A percentile compares a stretch with the other conserved stretches of the same genome.
phyloP scores from a whole-genome alignment of 2,888 invertebrate species.

The Gisinianus flammeolus region DNA sequence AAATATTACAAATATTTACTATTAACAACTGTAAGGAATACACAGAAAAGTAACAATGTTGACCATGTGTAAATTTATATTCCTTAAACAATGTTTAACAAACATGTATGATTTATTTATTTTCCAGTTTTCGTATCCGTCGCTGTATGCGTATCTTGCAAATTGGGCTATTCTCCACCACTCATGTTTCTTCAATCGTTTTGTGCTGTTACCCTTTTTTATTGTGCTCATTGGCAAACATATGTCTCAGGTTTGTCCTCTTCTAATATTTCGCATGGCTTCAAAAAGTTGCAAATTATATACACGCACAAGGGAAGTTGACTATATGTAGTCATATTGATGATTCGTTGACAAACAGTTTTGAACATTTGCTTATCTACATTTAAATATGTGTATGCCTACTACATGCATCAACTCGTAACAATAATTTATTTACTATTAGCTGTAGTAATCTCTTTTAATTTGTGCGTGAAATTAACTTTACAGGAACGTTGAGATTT shows the following conservation, averaged over 20 bases:
- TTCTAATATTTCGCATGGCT: background rate
- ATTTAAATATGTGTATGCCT: no score
- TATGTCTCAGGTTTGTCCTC: conserved; percentile 85
- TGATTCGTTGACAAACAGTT: no score
- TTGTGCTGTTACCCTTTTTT: conserved; percentile 93
- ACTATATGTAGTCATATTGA: no score
- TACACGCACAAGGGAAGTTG: no score
- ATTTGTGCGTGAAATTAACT: conserved; percentile 33
- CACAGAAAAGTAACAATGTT: no score
- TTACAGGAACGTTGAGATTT: conserved; percentile 81
- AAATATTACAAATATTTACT: no score
- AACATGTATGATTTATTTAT: no score
- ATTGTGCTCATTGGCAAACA: conserved; percentile 99
- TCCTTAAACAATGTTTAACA: background rate
- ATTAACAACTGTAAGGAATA: no score
- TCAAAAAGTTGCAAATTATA: no score
- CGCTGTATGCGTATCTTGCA: conserved; percentile 92
- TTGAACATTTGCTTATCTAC: no score
- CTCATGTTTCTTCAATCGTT: conserved; percentile 97
- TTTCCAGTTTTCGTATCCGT: conserved; percentile 88
- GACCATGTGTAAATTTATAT: no score
- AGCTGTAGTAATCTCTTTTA: background rate
- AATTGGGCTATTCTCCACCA: conserved; percentile 87
- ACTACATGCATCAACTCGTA: background rate
- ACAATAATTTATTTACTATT: background rate